Conservation (phyloP, 1,140 invertebrate genomes). For the Daktulosphaira vitifoliae region DNA sequence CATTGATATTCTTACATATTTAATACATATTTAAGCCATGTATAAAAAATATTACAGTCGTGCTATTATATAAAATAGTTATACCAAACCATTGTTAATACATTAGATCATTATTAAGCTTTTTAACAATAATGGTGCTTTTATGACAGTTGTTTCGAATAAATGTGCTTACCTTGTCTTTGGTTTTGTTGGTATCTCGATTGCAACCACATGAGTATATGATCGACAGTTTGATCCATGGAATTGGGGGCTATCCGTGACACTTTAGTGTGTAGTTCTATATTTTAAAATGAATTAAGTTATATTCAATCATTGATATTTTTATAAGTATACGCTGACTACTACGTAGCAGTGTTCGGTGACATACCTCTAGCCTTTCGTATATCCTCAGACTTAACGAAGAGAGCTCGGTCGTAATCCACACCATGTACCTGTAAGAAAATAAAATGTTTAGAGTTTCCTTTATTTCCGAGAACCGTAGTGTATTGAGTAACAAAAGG, state of each 20-base stretch:
- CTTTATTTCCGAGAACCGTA: too few species aligned
- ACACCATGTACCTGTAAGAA: not conserved
- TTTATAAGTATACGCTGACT: too few species aligned
- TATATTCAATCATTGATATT: too few species aligned
- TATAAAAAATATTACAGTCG: too few species aligned
- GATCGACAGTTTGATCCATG: conserved; percentile 38
- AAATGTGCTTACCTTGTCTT: conserved; percentile 16
- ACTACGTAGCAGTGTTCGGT: not conserved
- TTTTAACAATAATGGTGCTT: too few species aligned
- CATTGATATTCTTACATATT: too few species aligned
- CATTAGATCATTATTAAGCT: too few species aligned
- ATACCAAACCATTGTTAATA: too few species aligned
- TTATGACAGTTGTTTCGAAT: too few species aligned
- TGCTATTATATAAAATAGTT: too few species aligned
- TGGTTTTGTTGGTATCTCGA: conserved; percentile 35
- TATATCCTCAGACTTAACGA: conserved; percentile 23
- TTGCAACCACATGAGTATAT: conserved; percentile 39
- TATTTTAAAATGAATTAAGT: too few species aligned
- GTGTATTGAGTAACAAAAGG: not conserved
- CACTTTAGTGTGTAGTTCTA: conserved; percentile 32
- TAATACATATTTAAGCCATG: too few species aligned
- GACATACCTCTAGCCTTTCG: conserved; percentile 22
- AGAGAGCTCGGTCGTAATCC: conserved; percentile 3
- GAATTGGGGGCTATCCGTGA: conserved; percentile 24
- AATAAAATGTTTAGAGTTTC: not conserved